Evolutionary conservation across 2,888 invertebrate species (phyloP), one percentile per base, ranked within the genome.

Genomic region (Palloptera scutellata): DNA sequence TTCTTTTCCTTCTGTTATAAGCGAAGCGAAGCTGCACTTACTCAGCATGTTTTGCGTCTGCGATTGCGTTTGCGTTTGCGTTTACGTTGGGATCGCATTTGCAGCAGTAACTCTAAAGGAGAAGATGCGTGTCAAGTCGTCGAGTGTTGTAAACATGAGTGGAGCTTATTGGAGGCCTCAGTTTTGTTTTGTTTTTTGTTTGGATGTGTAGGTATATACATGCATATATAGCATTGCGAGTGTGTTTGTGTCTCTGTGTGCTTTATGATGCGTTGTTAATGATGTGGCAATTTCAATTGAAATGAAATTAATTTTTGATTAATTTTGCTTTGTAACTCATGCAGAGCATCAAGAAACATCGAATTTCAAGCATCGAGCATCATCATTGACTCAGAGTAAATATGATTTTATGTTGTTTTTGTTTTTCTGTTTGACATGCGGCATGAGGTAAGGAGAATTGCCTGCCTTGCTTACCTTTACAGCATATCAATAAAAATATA

Each of bases 301-400:
- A 43, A 42, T 20, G 57, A 64, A 52, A 64, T 58, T 51, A 59
- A 59, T 52, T 43, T 64, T 64, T 64, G 64, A 43, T 64, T 58
- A 64, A 64, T 64, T 64, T 64, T 64, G 52, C 51, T 64, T 64
- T 59, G 42, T 64, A 59, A 59, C 42, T 52, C 64, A 64, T 64
- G 64, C 64, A 51, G 64, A 20, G 64, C 55, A 17, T 42, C 41
- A 3, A 43, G n/a, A 30, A 30, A 30, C 30, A 30, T 30, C 30
- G 30, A 30, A 30, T 30, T 30, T 30, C 30, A 30, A 30, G 30
- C 30, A 30, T 30, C 30, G 30, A 30, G 30, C 30, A 30, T 30
- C 30, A 30, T 30, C 30, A 30, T 30, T 30, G 30, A 4, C 30
- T 30, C 2, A 30, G 30, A 30, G 30, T 30, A 30, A 30, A 30